A percentile compares a stretch with the other conserved stretches of the same genome.
Conservation (phyloP, 1,140 invertebrate species). For the Tetragonula clypearis region DNA sequence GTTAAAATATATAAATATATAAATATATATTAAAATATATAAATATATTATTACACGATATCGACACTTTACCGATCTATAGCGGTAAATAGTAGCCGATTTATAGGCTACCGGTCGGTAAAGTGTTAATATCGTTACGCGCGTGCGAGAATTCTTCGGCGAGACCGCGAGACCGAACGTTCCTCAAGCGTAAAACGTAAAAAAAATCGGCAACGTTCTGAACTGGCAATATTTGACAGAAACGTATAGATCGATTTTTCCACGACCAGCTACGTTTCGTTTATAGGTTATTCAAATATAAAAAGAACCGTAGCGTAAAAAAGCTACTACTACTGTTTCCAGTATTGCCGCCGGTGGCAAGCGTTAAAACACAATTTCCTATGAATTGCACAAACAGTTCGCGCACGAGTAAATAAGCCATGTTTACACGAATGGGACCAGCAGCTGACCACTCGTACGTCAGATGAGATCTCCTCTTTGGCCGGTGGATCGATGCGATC, state of each 20-base stretch:
- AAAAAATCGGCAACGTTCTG: background rate
- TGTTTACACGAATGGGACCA: slow-evolving; percentile 18
- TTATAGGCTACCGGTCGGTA: no score
- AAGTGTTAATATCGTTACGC: background rate
- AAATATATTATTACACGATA: no score
- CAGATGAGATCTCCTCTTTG: slow-evolving; percentile 22
- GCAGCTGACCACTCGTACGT: slow-evolving; percentile 53
- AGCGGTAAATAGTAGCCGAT: no score
- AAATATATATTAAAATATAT: no score
- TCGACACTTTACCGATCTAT: no score
- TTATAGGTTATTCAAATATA: background rate
- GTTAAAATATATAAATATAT: no score
- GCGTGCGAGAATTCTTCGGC: no score
- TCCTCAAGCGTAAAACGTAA: background rate
- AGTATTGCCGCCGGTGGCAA: background rate
- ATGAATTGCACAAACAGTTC: slow-evolving; percentile 1
- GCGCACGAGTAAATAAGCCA: slow-evolving; percentile 2
- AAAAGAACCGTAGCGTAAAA: background rate
- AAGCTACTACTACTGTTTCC: background rate
- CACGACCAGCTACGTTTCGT: background rate
- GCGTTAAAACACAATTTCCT: slow-evolving; percentile 10
- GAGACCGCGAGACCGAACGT: no score
- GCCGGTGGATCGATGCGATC: slow-evolving; percentile 1
- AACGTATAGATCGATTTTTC: background rate
- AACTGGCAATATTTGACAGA: background rate